Base-by-base conservation (phyloP, 2,113 vertebrate genomes). In the Himantopus leucocephalus region DNA sequence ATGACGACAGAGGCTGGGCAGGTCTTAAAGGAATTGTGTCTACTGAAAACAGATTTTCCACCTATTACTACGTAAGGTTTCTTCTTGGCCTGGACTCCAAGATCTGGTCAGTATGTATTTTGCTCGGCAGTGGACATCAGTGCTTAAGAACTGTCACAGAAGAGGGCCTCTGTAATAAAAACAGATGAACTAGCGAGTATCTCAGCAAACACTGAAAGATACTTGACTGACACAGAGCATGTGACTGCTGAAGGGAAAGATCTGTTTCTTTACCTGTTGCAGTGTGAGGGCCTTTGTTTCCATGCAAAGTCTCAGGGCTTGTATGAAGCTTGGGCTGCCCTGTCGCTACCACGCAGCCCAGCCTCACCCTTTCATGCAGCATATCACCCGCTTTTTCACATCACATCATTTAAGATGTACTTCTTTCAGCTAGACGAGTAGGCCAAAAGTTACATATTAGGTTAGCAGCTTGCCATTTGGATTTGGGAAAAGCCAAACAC, bases 51-150 rank as follows among this genome's bases (percentile, higher is more conserved):
- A 58, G 14, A 63, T 43, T 37, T 89, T 59, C 43, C 86, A 45
- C 32, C 35, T 59, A 29, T 37, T 15, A 7, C 10, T 27, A 50
- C 4, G 2, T 15, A 30, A 48, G 29, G 19, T 62, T 80, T 30
- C n/a, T 45, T 72, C 50, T 52, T 43, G 45, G 35, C 32, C 32
- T 59, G 68, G n/a, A 52, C 32, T 92, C 45, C 43, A 43, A 45
- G 26, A 89, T 35, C 5, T 21, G 34, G 34, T 91, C 47, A 37
- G 12, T 20, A 5, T 0, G 0, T n/a, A 10, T 60, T 43, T 74
- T 59, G 59, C 37, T 58, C 39, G 30, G 27, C 56, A 50, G 48
- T 5, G 11, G 22, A 24, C 48, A 62, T 56, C 34, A 35, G 0
- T 16, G 41, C 22, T 62, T 14, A 52, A 58, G 50, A 80, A 66